Evolutionary conservation across 1,140 invertebrate genomes (phyloP).

Genomic region (Heliconius hermathena): DNA sequence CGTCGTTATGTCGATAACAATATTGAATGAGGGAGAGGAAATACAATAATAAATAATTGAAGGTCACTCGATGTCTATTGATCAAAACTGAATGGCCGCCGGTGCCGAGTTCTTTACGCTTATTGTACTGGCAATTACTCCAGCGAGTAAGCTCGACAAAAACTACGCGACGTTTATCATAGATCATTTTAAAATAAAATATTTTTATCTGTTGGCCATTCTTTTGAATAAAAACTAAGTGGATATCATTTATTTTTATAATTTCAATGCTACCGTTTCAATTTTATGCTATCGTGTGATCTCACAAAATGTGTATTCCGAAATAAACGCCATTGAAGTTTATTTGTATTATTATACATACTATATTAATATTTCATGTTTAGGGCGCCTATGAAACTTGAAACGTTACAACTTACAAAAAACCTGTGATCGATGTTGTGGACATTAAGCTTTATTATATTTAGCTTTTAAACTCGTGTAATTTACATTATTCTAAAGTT

Average conservation of each 20-base stretch:
- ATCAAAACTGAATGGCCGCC: constrained; percentile 31
- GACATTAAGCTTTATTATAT: constrained; percentile 52
- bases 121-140: constrained; percentile 45
- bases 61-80: constrained; percentile 37
- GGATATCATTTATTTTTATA: constrained; percentile 37
- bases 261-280: constrained; percentile 34
- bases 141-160: constrained; percentile 46
- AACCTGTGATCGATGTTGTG: constrained; percentile 60
- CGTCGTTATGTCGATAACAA: constrained; percentile 16
- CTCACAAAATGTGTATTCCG: constrained; percentile 18
- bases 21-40: constrained; percentile 28
- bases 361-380: neutral
- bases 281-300: constrained; percentile 36
- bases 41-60: constrained; percentile 28
- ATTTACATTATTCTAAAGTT: constrained; percentile 46
- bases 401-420: constrained; percentile 60
- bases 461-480: constrained; percentile 43
- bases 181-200: constrained; percentile 63
- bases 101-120: constrained; percentile 15
- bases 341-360: constrained; percentile 1
- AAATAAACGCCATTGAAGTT: constrained; percentile 25
- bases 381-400: neutral
- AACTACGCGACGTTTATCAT: constrained; percentile 54
- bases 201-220: constrained; percentile 52
- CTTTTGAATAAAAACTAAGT: constrained; percentile 39